Evolutionary conservation across 2,797 vertebrate genomes (phyloP).

Genomic region (Sebastolobus alascanus): DNA sequence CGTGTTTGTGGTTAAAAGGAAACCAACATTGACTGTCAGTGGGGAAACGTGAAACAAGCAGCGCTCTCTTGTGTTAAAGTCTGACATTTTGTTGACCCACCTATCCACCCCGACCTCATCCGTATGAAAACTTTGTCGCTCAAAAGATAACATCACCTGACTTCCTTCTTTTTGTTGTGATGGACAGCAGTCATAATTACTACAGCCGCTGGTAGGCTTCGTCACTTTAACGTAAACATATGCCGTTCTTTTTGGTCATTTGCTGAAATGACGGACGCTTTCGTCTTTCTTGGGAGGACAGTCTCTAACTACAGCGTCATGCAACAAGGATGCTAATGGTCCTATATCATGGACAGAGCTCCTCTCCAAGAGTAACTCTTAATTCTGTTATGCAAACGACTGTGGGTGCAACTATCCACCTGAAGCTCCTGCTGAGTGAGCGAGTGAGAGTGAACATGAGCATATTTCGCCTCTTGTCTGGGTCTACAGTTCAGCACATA

Average conservation of each 20-base stretch:
- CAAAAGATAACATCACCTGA: background rate
- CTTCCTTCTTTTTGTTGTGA: background rate
- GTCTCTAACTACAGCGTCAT: background rate
- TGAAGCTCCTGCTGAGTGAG: constrained; percentile 19
- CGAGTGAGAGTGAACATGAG: constrained; percentile 12
- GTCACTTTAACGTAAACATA: background rate
- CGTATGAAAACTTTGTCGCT: background rate
- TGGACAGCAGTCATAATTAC: background rate
- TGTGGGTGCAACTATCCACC: constrained; percentile 8
- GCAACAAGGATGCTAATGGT: background rate
- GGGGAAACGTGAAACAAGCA: background rate
- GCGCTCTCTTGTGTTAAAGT: background rate
- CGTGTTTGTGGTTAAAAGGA: background rate
- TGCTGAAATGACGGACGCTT: background rate
- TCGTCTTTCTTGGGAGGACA: background rate
- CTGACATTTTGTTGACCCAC: background rate
- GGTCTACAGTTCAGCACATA: constrained; percentile 25
- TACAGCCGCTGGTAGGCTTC: background rate
- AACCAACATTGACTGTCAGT: background rate
- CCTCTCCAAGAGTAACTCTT: background rate
- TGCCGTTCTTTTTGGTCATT: background rate
- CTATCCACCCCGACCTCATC: background rate
- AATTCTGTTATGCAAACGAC: constrained; percentile 13
- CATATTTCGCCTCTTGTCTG: constrained; percentile 26
- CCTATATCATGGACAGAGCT: background rate